Evolutionary conservation across 2,113 vertebrate species (phyloP).

Genomic region (Theristicus caerulescens): DNA sequence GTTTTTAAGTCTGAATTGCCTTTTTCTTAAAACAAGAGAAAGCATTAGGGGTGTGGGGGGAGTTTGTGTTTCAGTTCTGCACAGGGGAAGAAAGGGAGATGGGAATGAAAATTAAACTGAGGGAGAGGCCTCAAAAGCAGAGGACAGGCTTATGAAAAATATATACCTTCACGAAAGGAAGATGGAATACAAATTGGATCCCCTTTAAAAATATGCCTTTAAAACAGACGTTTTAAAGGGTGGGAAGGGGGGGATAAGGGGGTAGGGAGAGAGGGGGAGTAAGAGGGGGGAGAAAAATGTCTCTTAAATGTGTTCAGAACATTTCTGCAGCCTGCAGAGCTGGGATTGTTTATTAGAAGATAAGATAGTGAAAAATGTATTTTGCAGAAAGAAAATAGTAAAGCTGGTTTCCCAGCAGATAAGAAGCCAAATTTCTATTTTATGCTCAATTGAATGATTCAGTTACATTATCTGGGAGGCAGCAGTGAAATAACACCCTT

Average conservation of each 20-base stretch:
- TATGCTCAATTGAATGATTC: slow-evolving; percentile 83
- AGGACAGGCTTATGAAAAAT: slow-evolving; percentile 66
- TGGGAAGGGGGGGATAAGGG: neutral
- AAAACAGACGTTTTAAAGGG: slow-evolving; percentile 69
- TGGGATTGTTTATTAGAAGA: slow-evolving; percentile 84
- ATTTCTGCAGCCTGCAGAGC: slow-evolving; percentile 74
- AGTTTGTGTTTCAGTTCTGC: slow-evolving; percentile 13
- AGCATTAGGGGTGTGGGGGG: neutral
- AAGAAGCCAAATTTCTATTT: slow-evolving; percentile 86
- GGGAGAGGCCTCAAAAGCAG: slow-evolving; percentile 39
- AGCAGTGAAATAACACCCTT: slow-evolving; percentile 79
- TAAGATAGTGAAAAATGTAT: slow-evolving; percentile 87
- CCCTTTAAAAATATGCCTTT: slow-evolving; percentile 65
- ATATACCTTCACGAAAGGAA: slow-evolving; percentile 67
- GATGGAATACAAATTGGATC: slow-evolving; percentile 72
- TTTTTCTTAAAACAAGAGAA: slow-evolving; percentile 42
- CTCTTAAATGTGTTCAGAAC: slow-evolving; percentile 76
- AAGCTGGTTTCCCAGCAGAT: slow-evolving; percentile 80
- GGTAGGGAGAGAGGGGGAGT: neutral
- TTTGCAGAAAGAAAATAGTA: slow-evolving; percentile 83
- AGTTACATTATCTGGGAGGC: slow-evolving; percentile 80
- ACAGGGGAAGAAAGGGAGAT: neutral
- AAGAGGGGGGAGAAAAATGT: slow-evolving; percentile 37
- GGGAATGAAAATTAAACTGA: slow-evolving; percentile 21
- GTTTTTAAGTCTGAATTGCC: slow-evolving; percentile 5